Evolutionary conservation across 1,140 invertebrate genomes (phyloP), one percentile per base, ranked within the genome.

Genomic region (Megalonaias nervosa): DNA sequence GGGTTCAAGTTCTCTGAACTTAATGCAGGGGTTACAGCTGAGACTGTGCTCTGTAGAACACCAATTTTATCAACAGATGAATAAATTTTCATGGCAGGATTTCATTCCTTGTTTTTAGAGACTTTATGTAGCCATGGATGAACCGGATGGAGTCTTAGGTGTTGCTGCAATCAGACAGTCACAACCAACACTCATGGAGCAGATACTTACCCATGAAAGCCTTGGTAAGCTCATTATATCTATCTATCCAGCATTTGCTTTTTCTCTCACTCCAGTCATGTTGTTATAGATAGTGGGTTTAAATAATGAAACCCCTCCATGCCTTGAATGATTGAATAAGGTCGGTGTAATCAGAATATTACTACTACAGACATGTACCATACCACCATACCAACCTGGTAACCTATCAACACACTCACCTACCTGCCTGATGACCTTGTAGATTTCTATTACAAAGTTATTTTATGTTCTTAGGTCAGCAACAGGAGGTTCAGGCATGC

Each of bases 141-240:
- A 94, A 77, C 89, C 92, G 57, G 93, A 94, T 87, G 93, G 92
- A 67, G 93, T 94, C 6, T 86, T 90, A 71, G 93, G 93, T 57
- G 89, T 93, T 19, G 89, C 91, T 23, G 90, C 91, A 13, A 87
- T 91, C 57, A 84, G 92, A 74, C 85, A 90, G 61, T 81, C 87
- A 55, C 87, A 91, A 26, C 89, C 92, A 0, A 90, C 91, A 13
- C 76, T 93, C 14, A 86, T 89, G 55, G 91, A 93, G 77, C 88
- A 91, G 75, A 92, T 93, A 72, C 86, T 93, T 48, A 87, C 89
- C 38, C 90, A 93, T 74, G 90, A 92, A 86, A 92, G 91, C 57
- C 89, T 87, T 58, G 92, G 92, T 90, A 86, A 84, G 77, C 59
- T 77, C 38, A 4, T 23, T 48, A 15, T 17, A 4, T n/a, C n/a